Evolutionary conservation across 2,797 vertebrate genomes (phyloP).

Genomic region (Tachyglossus aculeatus): DNA sequence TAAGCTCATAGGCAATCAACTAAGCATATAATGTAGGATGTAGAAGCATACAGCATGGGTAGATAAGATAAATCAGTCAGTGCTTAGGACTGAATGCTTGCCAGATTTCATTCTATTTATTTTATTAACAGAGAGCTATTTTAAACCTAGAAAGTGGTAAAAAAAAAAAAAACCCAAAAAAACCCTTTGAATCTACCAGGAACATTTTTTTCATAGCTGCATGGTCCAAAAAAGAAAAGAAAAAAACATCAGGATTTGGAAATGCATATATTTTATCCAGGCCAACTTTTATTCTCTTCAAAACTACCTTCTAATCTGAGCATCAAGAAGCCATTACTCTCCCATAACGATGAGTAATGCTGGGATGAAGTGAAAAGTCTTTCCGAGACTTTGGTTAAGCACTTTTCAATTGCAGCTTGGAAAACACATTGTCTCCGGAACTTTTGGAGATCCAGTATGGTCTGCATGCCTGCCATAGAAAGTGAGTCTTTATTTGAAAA

Average conservation of each 20-base stretch:
- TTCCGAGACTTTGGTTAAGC: conserved; percentile 19
- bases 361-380: background rate
- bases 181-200: background rate
- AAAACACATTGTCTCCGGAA: conserved; percentile 8
- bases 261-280: background rate
- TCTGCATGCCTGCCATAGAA: background rate
- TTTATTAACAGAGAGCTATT: background rate
- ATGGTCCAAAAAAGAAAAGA: background rate
- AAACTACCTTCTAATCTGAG: background rate
- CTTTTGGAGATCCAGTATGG: background rate
- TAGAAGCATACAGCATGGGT: background rate
- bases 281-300: background rate
- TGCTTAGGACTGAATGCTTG: background rate
- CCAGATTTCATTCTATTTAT: background rate
- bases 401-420: conserved; percentile 27
- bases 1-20: too few relatives aligned
- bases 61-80: conserved; percentile 1
- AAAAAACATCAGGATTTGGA: background rate
- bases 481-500: background rate
- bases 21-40: too few relatives aligned
- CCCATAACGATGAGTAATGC: background rate
- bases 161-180: background rate
- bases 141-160: background rate
- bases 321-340: background rate
- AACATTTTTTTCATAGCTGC: background rate